Evolutionary conservation across 2,888 invertebrate genomes (phyloP).

Genomic region (Mactromeris polynyma): DNA sequence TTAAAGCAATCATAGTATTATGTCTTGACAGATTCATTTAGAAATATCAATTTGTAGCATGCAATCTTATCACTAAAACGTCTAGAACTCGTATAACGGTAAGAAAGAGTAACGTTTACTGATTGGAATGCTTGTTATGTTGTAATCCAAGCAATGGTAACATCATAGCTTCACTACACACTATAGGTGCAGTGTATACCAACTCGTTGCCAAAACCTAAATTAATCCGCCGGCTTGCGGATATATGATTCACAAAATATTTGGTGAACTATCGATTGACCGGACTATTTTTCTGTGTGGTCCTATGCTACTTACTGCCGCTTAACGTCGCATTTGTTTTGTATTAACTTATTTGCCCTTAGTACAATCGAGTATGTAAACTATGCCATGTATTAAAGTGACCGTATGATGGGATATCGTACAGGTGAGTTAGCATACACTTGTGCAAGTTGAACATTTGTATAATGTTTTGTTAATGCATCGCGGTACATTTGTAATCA

Average conservation of each 20-base stretch:
- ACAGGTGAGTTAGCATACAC: neutral
- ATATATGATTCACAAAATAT: neutral
- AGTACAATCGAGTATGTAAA: neutral
- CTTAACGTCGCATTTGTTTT: neutral
- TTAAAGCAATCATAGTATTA: neutral
- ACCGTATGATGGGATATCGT: neutral
- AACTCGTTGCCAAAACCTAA: neutral
- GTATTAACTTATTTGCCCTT: constrained; percentile 12
- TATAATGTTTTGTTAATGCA: neutral
- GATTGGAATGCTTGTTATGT: constrained; percentile 9
- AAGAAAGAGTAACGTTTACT: neutral
- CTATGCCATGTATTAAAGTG: neutral
- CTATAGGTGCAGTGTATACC: neutral
- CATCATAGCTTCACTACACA: neutral
- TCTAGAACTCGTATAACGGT: neutral
- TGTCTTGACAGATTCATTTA: neutral
- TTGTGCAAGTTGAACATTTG: neutral
- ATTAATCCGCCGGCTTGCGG: constrained; percentile 5
- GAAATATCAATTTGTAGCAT: neutral
- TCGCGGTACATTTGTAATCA: neutral
- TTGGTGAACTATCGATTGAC: neutral
- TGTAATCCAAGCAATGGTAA: neutral
- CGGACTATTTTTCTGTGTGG: neutral
- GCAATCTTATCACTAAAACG: neutral
- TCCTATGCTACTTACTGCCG: neutral